These are phyloP conservation scores for Hyposoter dolosus DNA, from an alignment of 2,888 invertebrate genomes.

Conservation along the genomic window DNA sequence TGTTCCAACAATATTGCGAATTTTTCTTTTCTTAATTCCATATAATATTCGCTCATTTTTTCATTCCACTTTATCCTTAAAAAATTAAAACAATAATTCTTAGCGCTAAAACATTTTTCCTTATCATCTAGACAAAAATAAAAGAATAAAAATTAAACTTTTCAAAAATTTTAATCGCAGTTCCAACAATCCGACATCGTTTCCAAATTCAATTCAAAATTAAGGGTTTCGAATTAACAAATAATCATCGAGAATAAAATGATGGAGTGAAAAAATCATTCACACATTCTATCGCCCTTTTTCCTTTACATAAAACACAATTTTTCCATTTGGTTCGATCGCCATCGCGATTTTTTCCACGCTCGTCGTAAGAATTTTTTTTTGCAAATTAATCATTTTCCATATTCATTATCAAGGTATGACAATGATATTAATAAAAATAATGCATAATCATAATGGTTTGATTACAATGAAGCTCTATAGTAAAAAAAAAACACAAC, in stretches of 20 bases:
- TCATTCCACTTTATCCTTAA: constrained; percentile 27
- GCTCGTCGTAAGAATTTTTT: not conserved
- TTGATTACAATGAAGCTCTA: constrained; percentile 60
- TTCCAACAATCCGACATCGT: constrained; percentile 44
- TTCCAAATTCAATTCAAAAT: constrained; percentile 10
- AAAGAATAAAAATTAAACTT: constrained; percentile 6
- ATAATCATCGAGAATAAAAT: constrained; percentile 26
- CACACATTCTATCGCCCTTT: constrained; percentile 1
- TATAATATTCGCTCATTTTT: constrained; percentile 14
- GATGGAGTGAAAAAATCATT: constrained; percentile 24
- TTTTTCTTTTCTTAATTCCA: constrained; percentile 16
- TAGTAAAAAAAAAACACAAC: constrained; percentile 48
- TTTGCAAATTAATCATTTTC: constrained; percentile 16
- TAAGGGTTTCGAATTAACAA: constrained; percentile 17
- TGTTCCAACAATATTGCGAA: constrained; percentile 4
- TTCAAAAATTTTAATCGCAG: constrained; percentile 16
- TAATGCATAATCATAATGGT: constrained; percentile 50
- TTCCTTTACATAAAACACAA: not conserved
- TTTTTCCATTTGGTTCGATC: constrained; percentile 31
- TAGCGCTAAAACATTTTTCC: constrained; percentile 21
- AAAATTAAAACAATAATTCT: constrained; percentile 47
- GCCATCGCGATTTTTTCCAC: constrained; percentile 24
- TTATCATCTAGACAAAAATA: constrained; percentile 9
- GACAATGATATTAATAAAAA: constrained; percentile 45
- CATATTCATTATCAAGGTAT: not conserved